phyloP scores from a whole-genome alignment of 2,888 invertebrate species.

The Spodoptera littoralis region DNA sequence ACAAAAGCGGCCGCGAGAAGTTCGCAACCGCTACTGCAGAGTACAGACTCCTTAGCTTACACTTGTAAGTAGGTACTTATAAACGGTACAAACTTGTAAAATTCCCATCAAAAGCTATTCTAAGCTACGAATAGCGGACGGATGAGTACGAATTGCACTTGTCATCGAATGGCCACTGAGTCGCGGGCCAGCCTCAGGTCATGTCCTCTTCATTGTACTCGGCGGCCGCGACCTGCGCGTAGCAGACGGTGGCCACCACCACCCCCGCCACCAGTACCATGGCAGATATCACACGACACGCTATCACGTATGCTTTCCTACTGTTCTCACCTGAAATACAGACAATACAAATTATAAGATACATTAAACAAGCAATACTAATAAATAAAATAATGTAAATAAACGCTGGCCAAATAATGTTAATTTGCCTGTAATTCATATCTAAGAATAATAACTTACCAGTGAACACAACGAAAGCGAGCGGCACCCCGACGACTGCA shows the following conservation, averaged over 20 bases:
- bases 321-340: constrained; percentile 76
- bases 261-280: constrained; percentile 62
- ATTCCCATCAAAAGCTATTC: constrained; percentile 66
- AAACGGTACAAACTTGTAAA: constrained; percentile 54
- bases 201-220: constrained; percentile 58
- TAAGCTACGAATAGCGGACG: constrained; percentile 66
- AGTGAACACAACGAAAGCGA: constrained; percentile 89
- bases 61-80: constrained; percentile 26
- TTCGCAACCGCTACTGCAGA: not conserved
- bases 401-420: too few species aligned
- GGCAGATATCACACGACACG: constrained; percentile 68
- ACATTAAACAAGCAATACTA: too few species aligned
- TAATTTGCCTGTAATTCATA: too few species aligned
- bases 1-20: constrained; percentile 3
- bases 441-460: constrained; percentile 61
- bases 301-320: constrained; percentile 61
- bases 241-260: constrained; percentile 60
- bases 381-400: too few species aligned
- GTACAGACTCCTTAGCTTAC: not conserved
- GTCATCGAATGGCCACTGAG: constrained; percentile 22
- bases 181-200: constrained; percentile 57
- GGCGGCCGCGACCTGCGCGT: constrained; percentile 56
- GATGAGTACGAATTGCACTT: constrained; percentile 67
- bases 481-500: constrained; percentile 90
- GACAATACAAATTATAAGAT: not conserved